Evolutionary conservation across 2,113 vertebrate genomes (phyloP).

Genomic region (Gymnobelideus leadbeateri): DNA sequence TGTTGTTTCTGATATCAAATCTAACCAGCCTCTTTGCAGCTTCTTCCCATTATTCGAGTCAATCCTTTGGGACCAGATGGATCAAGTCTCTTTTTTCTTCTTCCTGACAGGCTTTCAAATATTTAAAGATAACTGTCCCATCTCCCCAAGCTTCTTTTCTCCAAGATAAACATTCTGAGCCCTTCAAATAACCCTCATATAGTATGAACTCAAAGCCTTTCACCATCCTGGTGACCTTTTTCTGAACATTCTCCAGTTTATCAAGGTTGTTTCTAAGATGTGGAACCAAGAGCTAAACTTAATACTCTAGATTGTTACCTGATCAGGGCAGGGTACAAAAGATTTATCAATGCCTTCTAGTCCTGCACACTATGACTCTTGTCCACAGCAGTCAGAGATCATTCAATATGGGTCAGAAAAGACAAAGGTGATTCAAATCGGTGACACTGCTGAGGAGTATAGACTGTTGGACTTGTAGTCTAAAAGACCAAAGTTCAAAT

Average conservation of each 20-base stretch:
- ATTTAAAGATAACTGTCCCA: background rate
- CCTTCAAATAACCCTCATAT: background rate
- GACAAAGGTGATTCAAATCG: too few species aligned
- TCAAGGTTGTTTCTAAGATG: background rate
- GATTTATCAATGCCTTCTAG: too few species aligned
- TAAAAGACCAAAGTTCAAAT: background rate
- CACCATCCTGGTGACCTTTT: background rate
- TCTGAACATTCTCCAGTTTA: background rate
- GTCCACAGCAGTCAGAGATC: too few species aligned
- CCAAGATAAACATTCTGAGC: background rate
- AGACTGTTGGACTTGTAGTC: background rate
- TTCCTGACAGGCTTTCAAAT: background rate
- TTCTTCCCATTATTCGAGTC: background rate
- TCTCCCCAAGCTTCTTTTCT: background rate
- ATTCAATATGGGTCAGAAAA: too few species aligned
- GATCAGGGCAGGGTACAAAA: background rate
- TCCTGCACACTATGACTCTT: too few species aligned
- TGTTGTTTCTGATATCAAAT: background rate
- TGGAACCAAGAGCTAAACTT: background rate
- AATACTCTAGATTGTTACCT: background rate
- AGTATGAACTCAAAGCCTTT: background rate
- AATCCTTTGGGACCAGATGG: background rate
- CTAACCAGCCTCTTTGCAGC: background rate
- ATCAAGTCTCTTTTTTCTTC: background rate
- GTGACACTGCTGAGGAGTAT: background rate